Conservation (phyloP, 2,113 vertebrate genomes). For the Dermatemys mawii region DNA sequence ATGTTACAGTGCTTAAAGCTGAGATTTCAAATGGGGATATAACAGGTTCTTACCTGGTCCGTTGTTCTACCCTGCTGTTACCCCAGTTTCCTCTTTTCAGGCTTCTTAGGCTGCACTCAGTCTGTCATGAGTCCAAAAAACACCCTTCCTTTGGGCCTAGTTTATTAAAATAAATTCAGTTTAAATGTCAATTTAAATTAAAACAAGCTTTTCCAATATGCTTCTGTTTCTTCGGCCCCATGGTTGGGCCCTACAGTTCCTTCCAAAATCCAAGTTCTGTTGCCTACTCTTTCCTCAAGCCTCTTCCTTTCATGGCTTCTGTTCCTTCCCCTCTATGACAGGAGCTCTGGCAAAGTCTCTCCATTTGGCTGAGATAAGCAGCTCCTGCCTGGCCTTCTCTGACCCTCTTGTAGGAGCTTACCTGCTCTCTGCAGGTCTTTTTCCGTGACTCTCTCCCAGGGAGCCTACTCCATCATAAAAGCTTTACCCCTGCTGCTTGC, state of each 20-base stretch:
- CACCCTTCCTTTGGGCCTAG: neutral
- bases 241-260: neutral
- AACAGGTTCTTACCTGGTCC: neutral
- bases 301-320: neutral
- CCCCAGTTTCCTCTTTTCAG: neutral
- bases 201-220: neutral
- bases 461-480: neutral
- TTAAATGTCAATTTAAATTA: neutral
- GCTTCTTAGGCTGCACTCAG: neutral
- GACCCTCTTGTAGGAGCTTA: neutral
- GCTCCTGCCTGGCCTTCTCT: neutral
- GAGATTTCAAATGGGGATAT: neutral
- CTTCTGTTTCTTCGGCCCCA: neutral
- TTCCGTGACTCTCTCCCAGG: rapidly evolving
- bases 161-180: neutral
- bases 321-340: neutral
- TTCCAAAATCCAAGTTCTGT: neutral
- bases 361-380: neutral
- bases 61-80: neutral
- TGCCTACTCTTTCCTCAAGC: neutral
- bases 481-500: rapidly evolving
- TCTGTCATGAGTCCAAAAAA: neutral
- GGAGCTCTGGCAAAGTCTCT: neutral
- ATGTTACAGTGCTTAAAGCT: neutral
- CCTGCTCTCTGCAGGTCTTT: neutral